A percentile compares a stretch with the other conserved stretches of the same genome.
Evolutionary conservation across 2,888 invertebrate species (phyloP).

Genomic region (Dicroscelio sp.): DNA sequence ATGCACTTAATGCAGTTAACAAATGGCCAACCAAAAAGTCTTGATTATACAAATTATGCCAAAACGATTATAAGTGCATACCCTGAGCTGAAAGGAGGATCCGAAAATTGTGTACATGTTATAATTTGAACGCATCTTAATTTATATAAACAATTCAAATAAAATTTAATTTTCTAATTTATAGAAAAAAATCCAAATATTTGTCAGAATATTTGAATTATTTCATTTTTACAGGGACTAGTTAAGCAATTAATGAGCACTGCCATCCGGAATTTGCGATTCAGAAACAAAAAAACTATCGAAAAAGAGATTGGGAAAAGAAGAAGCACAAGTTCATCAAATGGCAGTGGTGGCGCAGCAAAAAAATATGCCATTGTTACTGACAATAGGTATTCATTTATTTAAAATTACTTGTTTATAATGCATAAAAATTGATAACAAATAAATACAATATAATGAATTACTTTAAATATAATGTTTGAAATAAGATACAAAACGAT

Average conservation of each 20-base stretch:
- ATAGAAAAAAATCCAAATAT: background rate
- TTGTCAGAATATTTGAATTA: background rate
- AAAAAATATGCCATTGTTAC: background rate
- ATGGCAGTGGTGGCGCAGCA: background rate
- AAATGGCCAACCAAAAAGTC: constrained; percentile 8
- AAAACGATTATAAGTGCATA: constrained; percentile 25
- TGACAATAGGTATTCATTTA: background rate
- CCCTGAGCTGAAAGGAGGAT: background rate
- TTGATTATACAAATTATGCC: constrained; percentile 24
- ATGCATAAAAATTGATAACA: background rate
- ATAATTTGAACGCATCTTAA: too few relatives aligned
- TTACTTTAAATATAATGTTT: background rate
- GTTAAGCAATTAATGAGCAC: background rate
- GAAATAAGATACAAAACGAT: background rate
- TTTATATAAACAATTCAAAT: too few relatives aligned
- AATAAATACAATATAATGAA: background rate
- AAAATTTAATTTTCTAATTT: too few relatives aligned
- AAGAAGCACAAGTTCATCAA: background rate
- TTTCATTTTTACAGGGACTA: background rate
- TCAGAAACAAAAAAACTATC: background rate
- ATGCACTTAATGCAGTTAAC: constrained; percentile 20
- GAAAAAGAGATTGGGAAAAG: background rate
- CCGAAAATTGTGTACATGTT: background rate
- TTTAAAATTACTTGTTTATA: background rate
- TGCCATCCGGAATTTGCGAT: constrained; percentile 6